Conservation (phyloP, 2,888 invertebrate genomes). For the Pachymerium ferrugineum region DNA sequence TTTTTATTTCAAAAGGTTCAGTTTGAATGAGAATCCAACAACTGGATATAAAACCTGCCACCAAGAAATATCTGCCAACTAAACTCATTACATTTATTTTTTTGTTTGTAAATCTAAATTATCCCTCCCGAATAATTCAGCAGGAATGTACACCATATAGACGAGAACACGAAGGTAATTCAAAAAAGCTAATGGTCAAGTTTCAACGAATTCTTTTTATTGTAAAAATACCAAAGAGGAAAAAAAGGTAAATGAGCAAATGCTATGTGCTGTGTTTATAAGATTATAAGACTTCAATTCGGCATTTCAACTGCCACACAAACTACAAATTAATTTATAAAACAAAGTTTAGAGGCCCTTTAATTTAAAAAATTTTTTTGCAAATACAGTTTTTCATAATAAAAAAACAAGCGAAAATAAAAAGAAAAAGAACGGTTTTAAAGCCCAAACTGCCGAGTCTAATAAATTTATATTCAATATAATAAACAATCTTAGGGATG, state of each 20-base stretch:
- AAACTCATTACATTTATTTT: slow-evolving; percentile 20
- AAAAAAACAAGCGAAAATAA: not conserved
- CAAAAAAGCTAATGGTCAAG: not conserved
- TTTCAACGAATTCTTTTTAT: not conserved
- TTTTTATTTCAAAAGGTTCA: slow-evolving; percentile 5
- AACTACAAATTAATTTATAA: not conserved
- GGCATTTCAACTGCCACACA: not conserved
- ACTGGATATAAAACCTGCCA: slow-evolving; percentile 20
- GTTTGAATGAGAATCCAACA: not conserved
- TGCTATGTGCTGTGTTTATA: not conserved
- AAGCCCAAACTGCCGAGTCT: not conserved
- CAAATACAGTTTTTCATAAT: not conserved
- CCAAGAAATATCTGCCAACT: not conserved
- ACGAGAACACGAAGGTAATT: not conserved
- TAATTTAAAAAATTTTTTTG: not conserved
- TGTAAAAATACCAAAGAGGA: too few relatives aligned
- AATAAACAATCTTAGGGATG: not conserved
- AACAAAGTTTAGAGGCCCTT: not conserved
- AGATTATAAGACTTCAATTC: not conserved
- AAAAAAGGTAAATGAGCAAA: too few relatives aligned
- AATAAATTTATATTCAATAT: not conserved
- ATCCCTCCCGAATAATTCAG: not conserved
- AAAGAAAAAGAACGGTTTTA: not conserved
- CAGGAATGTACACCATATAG: not conserved
- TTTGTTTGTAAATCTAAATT: not conserved